Evolutionary conservation across 2,797 vertebrate species (phyloP).

Genomic region (Crenuchus spilurus): DNA sequence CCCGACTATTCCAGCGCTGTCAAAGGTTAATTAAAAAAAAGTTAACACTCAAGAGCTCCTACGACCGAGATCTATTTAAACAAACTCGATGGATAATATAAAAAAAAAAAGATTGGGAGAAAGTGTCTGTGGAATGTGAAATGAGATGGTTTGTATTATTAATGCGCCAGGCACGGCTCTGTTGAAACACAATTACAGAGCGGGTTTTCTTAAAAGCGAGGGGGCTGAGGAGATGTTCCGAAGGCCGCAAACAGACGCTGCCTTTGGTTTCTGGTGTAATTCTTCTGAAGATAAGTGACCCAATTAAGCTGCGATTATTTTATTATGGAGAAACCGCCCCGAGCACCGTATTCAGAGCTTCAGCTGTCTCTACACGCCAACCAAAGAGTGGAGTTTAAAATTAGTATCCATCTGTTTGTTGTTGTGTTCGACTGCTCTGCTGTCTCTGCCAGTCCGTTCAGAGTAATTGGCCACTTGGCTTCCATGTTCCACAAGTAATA

Average conservation of each 20-base stretch:
- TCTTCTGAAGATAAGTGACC: slow-evolving; percentile 75
- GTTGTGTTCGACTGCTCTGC: slow-evolving; percentile 58
- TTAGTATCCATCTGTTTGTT: slow-evolving; percentile 65
- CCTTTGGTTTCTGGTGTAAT: slow-evolving; percentile 72
- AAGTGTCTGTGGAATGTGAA: slow-evolving; percentile 63
- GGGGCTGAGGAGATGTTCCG: slow-evolving; percentile 59
- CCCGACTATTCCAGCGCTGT: slow-evolving; percentile 30
- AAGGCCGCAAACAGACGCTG: slow-evolving; percentile 60
- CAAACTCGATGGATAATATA: slow-evolving; percentile 54
- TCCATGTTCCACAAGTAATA: slow-evolving; percentile 14
- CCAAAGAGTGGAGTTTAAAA: slow-evolving; percentile 67
- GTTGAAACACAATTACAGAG: slow-evolving; percentile 68
- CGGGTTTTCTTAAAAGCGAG: slow-evolving; percentile 69
- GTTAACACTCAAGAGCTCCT: slow-evolving; percentile 53
- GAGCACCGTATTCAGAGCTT: slow-evolving; percentile 64
- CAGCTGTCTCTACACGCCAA: slow-evolving; percentile 54
- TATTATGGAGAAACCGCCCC: slow-evolving; percentile 59
- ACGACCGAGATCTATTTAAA: slow-evolving; percentile 62
- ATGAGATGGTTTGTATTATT: slow-evolving; percentile 68
- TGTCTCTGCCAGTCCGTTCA: slow-evolving; percentile 59
- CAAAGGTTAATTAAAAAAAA: slow-evolving; percentile 61
- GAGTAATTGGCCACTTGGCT: slow-evolving; percentile 55
- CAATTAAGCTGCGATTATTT: slow-evolving; percentile 76
- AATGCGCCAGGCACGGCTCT: slow-evolving; percentile 62
- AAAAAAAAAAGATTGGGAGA: slow-evolving; percentile 53